Evolutionary conservation across 2,797 vertebrate genomes (phyloP).

Genomic region (Perodicticus potto): DNA sequence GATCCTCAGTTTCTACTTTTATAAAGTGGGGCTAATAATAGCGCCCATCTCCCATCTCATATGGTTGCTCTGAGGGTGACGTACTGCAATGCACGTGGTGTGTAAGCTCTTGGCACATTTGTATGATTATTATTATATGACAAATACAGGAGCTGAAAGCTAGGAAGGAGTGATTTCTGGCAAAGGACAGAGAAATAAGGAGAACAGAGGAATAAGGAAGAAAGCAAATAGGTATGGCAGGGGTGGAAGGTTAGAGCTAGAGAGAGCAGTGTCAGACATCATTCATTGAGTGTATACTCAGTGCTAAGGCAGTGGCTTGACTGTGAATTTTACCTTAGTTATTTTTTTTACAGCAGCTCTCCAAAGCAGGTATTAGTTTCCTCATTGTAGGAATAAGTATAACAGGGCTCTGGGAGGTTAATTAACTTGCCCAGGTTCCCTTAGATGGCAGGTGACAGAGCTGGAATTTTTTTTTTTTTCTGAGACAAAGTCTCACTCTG

Average conservation of each 20-base stretch:
- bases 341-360: slow-evolving; percentile 24
- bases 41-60: neutral
- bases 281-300: neutral
- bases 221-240: neutral
- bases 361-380: neutral
- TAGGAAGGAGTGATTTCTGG: neutral
- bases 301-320: neutral
- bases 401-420: neutral
- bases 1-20: neutral
- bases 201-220: neutral
- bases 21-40: neutral
- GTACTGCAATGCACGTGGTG: accelerated
- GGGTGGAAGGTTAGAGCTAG: neutral
- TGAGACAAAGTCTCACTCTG: no score
- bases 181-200: neutral
- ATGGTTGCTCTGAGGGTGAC: neutral
- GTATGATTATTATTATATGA: neutral
- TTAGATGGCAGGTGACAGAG: neutral
- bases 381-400: neutral
- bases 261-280: accelerated
- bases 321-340: neutral
- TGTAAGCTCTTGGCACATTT: neutral
- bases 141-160: neutral
- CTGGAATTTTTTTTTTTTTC: neutral
- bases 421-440: neutral